Base-by-base conservation (phyloP, 2,888 invertebrate genomes). In the Andrena trimmerana region DNA sequence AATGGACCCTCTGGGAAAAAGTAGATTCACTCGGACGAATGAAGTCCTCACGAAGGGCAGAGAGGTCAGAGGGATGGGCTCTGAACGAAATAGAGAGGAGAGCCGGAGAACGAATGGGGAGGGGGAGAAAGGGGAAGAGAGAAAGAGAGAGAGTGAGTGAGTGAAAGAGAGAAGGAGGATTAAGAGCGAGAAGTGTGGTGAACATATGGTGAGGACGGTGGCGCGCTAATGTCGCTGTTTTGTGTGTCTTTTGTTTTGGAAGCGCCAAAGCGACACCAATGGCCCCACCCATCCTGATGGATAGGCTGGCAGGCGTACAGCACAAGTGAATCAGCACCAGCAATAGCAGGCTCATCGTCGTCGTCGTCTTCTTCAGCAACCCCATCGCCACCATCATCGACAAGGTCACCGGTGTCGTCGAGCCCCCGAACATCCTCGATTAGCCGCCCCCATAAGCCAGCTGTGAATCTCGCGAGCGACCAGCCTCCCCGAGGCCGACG, bases 181-280 rank as follows among this genome's bases (percentile, higher is more conserved):
- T 54, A 10, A 57, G 54, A 29, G 54, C 57, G 63, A 42, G 52
- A 60, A 20, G 52, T 52, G 57, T 57, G 20, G 24, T 81, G 77
- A 73, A 42, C 42, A 42, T 42, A 62, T 78, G 68, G 42, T 73
- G 78, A 81, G 78, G 78, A 81, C 86, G 83, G 86, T 88, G 85
- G 83, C 86, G 86, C 88, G 88, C 90, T 92, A 92, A 92, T 91
- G 92, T 92, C 90, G 91, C 90, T 92, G 89, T 90, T 90, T 92
- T 93, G 88, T 91, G 90, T 92, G 89, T 93, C 89, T 91, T 91
- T 91, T 92, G 90, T 92, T 92, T 93, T 92, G 92, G 92, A 93
- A 92, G 92, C 92, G 91, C 90, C 92, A 91, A 90, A 91, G 92
- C 87, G 91, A 91, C 90, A 89, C 88, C 86, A 90, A 90, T 90